Evolutionary conservation across 2,797 vertebrate species (phyloP), one percentile per base, ranked within the genome.

Genomic region (Sylvia borin): DNA sequence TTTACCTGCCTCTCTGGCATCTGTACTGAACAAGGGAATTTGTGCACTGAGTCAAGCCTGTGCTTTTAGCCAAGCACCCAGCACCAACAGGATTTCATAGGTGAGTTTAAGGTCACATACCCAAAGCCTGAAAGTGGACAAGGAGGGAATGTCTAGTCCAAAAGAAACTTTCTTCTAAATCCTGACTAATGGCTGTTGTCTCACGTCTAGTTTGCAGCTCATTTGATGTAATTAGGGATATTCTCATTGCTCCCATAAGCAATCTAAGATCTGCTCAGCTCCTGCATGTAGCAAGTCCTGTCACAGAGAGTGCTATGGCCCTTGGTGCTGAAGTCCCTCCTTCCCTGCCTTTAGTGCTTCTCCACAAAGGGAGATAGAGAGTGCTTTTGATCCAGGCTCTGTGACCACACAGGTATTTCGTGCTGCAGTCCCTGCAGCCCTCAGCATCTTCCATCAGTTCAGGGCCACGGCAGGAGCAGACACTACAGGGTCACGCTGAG

Each of bases 401-500:
- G 21, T 10, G 45, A 27, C 18, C 1, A 1, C 31, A 25, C 21
- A 61, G 79, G 42, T 27, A 42, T 34, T 32, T 19, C 6, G 11
- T 74, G 79, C 67, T 12, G 6, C 42, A 61, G 67, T 7, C 57
- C 13, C 5, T 1, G 4, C 8, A 57, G 53, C 19, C 65, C 42
- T 78, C 15, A 13, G 61, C 50, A 58, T 36, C 70, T 84, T 72
- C 70, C 42, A 21, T 13, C 2, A 2, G 15, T 11, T 53, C 57
- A n/a, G 54, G 50, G 50, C 25, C 0, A 4, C 0, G 3, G 76
- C 71, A 85, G 61, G 38, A 84, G 27, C 19, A 8, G 67, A 61
- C 54, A 62, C 61, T 2, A 1, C 0, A 1, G 34, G 45, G 50
- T 51, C 8, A 7, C 8, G 0, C 29, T 10, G 57, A 77, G 14